Conservation (phyloP, 2,113 vertebrate genomes). For the Rana temporaria region DNA sequence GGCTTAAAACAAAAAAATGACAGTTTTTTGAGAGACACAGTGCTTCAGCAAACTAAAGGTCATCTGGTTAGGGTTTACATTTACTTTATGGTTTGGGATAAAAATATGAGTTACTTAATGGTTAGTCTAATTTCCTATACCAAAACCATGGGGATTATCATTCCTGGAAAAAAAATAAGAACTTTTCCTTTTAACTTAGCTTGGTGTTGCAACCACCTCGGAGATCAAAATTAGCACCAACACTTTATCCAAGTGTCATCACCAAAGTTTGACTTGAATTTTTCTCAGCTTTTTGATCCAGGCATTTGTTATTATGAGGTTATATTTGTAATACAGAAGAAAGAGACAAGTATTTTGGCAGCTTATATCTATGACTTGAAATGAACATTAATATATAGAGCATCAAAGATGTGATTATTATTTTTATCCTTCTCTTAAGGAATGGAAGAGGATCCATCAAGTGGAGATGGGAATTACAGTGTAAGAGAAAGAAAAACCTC, state of each 20-base stretch:
- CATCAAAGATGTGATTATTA: neutral
- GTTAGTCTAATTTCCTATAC: constrained; percentile 1
- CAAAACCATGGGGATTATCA: constrained; percentile 28
- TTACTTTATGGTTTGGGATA: constrained; percentile 16
- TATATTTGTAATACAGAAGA: constrained; percentile 3
- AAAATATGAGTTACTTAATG: constrained; percentile 31
- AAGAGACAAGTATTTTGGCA: constrained; percentile 20
- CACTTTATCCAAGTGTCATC: constrained; percentile 15
- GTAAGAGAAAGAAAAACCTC: constrained; percentile 31
- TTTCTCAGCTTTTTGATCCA: constrained; percentile 4
- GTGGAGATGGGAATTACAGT: constrained; percentile 44
- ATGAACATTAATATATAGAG: constrained; percentile 47
- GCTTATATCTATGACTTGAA: constrained; percentile 18
- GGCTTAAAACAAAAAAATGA: no score
- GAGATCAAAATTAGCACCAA: constrained; percentile 43
- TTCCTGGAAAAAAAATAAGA: constrained; percentile 22
- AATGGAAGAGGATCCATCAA: constrained; percentile 40
- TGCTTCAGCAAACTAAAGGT: no score
- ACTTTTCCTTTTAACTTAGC: neutral
- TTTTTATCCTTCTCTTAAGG: neutral
- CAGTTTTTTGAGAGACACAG: no score
- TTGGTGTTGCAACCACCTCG: neutral
- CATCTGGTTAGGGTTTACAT: no score
- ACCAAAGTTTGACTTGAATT: constrained; percentile 1
- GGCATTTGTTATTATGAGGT: constrained; percentile 25